phyloP scores from a whole-genome alignment of 2,113 vertebrate species.

The Alouatta palliata region DNA sequence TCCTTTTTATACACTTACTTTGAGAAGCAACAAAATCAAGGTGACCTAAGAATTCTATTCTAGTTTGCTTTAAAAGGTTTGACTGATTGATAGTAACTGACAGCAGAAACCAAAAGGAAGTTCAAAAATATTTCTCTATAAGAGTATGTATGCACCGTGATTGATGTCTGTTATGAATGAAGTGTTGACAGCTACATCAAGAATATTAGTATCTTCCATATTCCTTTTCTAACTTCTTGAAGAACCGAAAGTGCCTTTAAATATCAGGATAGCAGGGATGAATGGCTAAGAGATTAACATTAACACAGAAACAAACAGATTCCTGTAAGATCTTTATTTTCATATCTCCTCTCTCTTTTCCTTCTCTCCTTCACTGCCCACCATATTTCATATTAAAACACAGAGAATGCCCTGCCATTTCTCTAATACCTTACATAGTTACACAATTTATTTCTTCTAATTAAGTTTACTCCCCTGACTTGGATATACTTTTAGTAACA shows the following conservation, averaged over 20 bases:
- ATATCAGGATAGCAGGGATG: neutral
- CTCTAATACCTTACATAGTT: neutral
- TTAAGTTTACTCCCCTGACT: neutral
- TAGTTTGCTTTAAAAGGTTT: constrained; percentile 65
- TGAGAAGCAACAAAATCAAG: constrained; percentile 67
- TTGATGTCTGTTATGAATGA: neutral
- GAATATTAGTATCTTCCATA: neutral
- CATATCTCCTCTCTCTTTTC: neutral
- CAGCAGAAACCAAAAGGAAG: constrained; percentile 65
- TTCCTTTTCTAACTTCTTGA: constrained; percentile 23
- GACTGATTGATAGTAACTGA: constrained; percentile 75
- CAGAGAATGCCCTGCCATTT: neutral
- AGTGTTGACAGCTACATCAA: constrained; percentile 10
- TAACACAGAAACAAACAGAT: neutral
- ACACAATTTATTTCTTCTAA: neutral
- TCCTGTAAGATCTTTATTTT: neutral
- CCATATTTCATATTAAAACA: neutral
- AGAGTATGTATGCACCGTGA: constrained; percentile 32
- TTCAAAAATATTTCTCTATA: constrained; percentile 53
- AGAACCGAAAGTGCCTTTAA: neutral
- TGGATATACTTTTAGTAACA: neutral
- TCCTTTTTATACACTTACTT: constrained; percentile 60
- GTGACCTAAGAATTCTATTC: constrained; percentile 6
- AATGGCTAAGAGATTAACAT: neutral
- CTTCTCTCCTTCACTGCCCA: neutral